A percentile compares a stretch with the other conserved stretches of the same genome.
phyloP scores from a whole-genome alignment of 2,888 invertebrate species.

The Leucania comma region DNA sequence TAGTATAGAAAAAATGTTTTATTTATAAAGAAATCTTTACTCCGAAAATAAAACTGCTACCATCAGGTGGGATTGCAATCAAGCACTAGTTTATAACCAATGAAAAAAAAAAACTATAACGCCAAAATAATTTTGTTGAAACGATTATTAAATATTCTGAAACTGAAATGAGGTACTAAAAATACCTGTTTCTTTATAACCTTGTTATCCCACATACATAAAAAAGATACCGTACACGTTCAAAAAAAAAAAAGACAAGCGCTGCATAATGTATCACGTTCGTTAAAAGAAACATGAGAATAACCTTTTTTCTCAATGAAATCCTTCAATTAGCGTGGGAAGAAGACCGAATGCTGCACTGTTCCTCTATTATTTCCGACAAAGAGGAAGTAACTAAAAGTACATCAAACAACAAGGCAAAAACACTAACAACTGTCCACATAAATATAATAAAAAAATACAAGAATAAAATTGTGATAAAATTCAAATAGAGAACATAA shows the following conservation, averaged over 20 bases:
- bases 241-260: conserved; percentile 11
- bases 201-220: neutral
- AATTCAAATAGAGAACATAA: conserved; percentile 48
- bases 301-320: conserved; percentile 40
- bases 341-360: conserved; percentile 30
- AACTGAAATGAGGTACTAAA: neutral
- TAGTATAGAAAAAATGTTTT: too few relatives aligned
- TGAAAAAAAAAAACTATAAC: too few relatives aligned
- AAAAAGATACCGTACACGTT: neutral
- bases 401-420: conserved; percentile 29
- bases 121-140: neutral
- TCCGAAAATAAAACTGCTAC: too few relatives aligned
- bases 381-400: conserved; percentile 18
- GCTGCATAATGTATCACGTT: conserved; percentile 18
- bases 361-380: conserved; percentile 6
- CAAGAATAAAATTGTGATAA: conserved; percentile 43
- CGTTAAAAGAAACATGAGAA: conserved; percentile 22
- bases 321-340: conserved; percentile 54
- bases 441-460: conserved; percentile 43
- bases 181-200: neutral
- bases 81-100: too few relatives aligned
- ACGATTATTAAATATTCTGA: neutral
- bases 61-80: too few relatives aligned
- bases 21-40: too few relatives aligned
- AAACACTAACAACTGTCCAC: conserved; percentile 30